A percentile compares a stretch with the other conserved stretches of the same genome.
Conservation (phyloP, 1,140 invertebrate genomes). For the Andrena cerasifolii region DNA sequence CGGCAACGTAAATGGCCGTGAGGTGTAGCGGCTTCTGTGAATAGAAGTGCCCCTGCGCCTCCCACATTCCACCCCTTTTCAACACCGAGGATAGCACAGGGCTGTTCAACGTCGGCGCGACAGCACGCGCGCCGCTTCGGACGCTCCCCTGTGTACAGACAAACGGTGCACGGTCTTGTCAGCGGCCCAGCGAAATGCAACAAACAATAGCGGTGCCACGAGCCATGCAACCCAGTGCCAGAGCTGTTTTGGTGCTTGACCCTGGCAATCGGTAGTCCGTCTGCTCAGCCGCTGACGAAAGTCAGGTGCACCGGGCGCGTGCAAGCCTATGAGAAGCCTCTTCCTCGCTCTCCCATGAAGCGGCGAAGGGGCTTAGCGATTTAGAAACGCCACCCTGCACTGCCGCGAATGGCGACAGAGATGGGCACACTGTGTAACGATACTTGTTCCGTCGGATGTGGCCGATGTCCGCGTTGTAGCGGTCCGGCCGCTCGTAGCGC, state of each 20-base stretch:
- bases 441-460: slow-evolving; percentile 64
- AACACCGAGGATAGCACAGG: too few relatives aligned
- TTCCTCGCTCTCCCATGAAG: too few relatives aligned
- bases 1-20: too few relatives aligned
- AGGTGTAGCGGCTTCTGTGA: too few relatives aligned
- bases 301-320: not conserved
- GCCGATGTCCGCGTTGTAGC: slow-evolving; percentile 62
- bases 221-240: slow-evolving; percentile 64
- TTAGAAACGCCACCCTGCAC: too few relatives aligned
- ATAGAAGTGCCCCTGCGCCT: too few relatives aligned
- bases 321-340: too few relatives aligned
- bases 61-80: too few relatives aligned
- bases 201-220: slow-evolving; percentile 19
- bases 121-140: too few relatives aligned
- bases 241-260: slow-evolving; percentile 66
- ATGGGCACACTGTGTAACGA: not conserved
- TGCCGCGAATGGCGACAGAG: too few relatives aligned
- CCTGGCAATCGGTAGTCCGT: slow-evolving; percentile 65
- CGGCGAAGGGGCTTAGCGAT: too few relatives aligned
- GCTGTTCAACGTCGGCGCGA: too few relatives aligned
- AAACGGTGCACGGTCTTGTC: not conserved
- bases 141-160: not conserved
- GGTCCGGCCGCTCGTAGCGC: slow-evolving; percentile 66
- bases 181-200: not conserved
- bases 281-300: slow-evolving; percentile 18